A percentile compares a stretch with the other conserved stretches of the same genome.
Evolutionary conservation across 92 coral and sea anemone species (phyloP).

Genomic region (Porites rus): DNA sequence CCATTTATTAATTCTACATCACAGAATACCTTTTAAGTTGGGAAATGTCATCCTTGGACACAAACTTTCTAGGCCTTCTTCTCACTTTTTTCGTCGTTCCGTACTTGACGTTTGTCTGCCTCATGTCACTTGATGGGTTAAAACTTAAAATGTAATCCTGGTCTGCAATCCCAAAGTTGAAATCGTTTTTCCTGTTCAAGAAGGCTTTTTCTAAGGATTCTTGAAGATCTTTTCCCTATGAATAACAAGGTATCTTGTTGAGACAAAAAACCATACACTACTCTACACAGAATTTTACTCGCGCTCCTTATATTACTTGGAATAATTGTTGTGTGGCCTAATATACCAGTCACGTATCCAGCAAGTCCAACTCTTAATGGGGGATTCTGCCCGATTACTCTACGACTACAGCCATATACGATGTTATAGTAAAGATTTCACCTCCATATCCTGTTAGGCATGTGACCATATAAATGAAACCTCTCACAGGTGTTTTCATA

Average conservation of each 20-base stretch:
- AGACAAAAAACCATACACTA: neutral
- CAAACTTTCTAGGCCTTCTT: conserved; percentile 2
- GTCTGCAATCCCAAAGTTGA: conserved; percentile 12
- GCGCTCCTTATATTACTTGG: too few relatives aligned
- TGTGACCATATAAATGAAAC: too few relatives aligned
- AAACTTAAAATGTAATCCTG: conserved; percentile 35
- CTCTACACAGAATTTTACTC: neutral
- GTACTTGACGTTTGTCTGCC: conserved; percentile 29
- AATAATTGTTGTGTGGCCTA: too few relatives aligned
- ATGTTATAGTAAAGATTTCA: too few relatives aligned
- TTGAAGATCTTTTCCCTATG: conserved; percentile 29
- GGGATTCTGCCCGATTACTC: too few relatives aligned
- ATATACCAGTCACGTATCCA: too few relatives aligned
- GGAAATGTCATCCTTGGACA: conserved; percentile 13
- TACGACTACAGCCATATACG: too few relatives aligned
- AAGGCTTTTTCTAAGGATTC: conserved; percentile 25
- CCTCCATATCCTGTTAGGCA: too few relatives aligned
- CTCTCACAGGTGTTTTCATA: neutral
- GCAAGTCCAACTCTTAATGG: too few relatives aligned
- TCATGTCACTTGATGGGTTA: neutral
- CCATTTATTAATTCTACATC: too few relatives aligned
- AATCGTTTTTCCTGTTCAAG: neutral
- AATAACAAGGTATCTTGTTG: neutral
- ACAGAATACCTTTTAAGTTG: neutral
- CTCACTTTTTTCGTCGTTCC: conserved; percentile 35